phyloP scores from a whole-genome alignment of 2,888 invertebrate species.

The Pherbina coryleti region DNA sequence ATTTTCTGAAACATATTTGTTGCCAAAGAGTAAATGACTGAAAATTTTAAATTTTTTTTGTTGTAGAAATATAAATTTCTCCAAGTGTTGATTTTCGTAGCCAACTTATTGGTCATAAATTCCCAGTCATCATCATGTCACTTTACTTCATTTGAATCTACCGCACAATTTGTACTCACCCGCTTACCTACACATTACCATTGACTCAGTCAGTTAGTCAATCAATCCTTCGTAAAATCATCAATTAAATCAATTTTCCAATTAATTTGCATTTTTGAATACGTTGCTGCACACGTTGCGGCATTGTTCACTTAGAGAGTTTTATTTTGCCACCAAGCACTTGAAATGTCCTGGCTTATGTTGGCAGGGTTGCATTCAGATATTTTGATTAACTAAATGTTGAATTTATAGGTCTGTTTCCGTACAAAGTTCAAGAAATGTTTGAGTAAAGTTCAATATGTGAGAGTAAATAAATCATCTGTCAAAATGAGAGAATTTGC shows the following conservation, averaged over 20 bases:
- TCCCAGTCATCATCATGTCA: not conserved
- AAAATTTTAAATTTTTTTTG: too few species aligned
- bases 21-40: too few species aligned
- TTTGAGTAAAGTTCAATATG: too few species aligned
- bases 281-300: not conserved
- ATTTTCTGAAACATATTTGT: too few species aligned
- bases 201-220: constrained; percentile 1
- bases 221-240: constrained; percentile 7
- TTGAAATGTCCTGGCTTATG: not conserved
- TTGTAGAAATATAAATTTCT: too few species aligned
- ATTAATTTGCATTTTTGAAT: constrained; percentile 28
- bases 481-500: too few species aligned
- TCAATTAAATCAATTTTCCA: constrained; percentile 33
- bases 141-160: not conserved
- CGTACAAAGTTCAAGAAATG: too few species aligned
- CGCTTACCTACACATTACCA: not conserved
- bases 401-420: too few species aligned
- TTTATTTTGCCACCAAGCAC: not conserved
- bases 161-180: not conserved
- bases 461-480: too few species aligned
- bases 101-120: too few species aligned
- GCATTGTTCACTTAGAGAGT: not conserved
- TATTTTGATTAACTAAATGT: constrained; percentile 5
- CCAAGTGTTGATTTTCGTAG: too few species aligned
- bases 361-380: not conserved